Evolutionary conservation across 2,888 invertebrate species (phyloP), one percentile per base, ranked within the genome.

Genomic region (Notocelia uddmanniana): DNA sequence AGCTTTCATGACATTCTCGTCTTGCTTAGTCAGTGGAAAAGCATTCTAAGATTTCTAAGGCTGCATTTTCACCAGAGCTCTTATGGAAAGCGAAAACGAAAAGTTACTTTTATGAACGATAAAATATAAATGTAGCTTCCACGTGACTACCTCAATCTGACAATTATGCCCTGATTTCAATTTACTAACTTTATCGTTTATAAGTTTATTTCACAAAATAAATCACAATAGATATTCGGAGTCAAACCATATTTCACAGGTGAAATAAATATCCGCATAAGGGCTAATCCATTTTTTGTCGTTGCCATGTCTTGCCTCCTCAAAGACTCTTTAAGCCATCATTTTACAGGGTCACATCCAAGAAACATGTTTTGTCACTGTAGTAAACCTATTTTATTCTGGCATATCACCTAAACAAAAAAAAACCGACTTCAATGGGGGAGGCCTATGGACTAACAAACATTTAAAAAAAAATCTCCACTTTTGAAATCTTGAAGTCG

Each of bases 61-160:
- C 15, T 41, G 15, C 15, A 3, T 41, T 41, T 41, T 15, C 15
- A 41, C 15, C 31, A 6, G 8, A 5, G 31, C 31, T 31, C 31
- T 26, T 26, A 26, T 26, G 26, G 26, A 26, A 26, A 26, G 5
- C 26, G 5, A 5, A 3, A 26, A 26, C n/a, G 8, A 45, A 18
- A 13, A 21, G 19, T 1, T 2, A n/a, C 0, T 26, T 48, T 31
- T 31, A 18, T 50, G 31, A 31, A 50, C 50, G 50, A 63, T 50
- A 63, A 31, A 37, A 54, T n/a, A 6, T 19, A 50, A 63, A 31
- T 37, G 21, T 31, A 52, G 63, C 63, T 64, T 64, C 52, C 63
- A 64, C 21, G 52, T 34, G 21, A 52, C 21, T 64, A 64, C 63
- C 63, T 64, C 63, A 52, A 21, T 34, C 2, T 15, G 19, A 52